Conservation (phyloP, 2,113 vertebrate genomes). For the Cryptotis parvus region DNA sequence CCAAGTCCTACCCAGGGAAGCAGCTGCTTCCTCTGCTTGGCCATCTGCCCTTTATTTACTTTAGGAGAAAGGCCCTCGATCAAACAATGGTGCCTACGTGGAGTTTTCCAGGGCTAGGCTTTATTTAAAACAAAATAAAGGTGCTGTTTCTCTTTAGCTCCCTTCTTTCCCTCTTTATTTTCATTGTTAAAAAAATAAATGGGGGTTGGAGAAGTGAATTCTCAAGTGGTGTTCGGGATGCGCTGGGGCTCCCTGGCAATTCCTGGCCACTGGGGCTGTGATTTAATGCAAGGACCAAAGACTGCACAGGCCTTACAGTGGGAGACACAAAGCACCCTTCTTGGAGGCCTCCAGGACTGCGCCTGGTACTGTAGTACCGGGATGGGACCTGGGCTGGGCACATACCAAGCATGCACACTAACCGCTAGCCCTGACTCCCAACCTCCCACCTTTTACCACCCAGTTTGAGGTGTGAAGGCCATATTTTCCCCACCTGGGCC, state of each 20-base stretch:
- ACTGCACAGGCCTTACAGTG: no score
- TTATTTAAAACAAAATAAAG: not conserved
- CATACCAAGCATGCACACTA: no score
- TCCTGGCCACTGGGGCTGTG: no score
- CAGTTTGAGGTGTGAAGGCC: not conserved
- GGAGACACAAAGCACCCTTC: no score
- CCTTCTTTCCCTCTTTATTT: not conserved
- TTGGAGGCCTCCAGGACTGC: no score
- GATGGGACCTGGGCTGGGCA: no score
- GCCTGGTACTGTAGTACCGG: no score
- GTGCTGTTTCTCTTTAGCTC: not conserved
- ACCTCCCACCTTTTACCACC: not conserved
- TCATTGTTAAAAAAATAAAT: no score
- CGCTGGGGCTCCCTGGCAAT: no score
- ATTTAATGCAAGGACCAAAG: no score
- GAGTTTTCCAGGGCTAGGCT: constrained; percentile 3
- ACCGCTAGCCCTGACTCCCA: not conserved
- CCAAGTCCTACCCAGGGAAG: not conserved
- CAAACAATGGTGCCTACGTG: not conserved
- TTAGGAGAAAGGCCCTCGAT: not conserved
- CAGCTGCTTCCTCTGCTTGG: not conserved
- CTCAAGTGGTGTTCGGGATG: no score
- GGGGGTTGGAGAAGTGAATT: no score
- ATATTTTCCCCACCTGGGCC: not conserved
- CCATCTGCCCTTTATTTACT: not conserved